Conservation (phyloP, 2,888 invertebrate genomes). For the Scaptomyza flava region DNA sequence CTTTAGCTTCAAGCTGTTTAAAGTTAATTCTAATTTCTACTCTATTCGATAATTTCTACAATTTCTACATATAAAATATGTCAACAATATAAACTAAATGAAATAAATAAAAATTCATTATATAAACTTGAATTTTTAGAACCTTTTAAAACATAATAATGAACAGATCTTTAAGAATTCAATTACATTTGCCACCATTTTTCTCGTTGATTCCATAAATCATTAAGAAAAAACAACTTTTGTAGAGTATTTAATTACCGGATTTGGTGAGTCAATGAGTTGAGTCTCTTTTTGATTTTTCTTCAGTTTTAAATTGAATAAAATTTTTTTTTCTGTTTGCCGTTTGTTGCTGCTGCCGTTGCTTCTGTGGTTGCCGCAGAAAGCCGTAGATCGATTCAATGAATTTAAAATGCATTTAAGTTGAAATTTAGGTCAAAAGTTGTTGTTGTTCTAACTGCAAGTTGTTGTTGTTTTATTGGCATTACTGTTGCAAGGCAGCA, state of each 20-base stretch:
- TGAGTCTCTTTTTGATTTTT: constrained; percentile 27
- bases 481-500: constrained; percentile 40
- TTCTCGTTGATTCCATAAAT: no score
- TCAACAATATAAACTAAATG: no score
- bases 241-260: constrained; percentile 26
- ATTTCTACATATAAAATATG: no score
- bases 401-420: constrained; percentile 77
- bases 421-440: constrained; percentile 75
- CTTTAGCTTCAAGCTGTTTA: constrained; percentile 56
- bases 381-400: constrained; percentile 71
- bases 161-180: no score
- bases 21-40: constrained; percentile 50
- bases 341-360: constrained; percentile 5
- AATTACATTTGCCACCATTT: no score
- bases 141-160: no score
- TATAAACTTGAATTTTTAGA: no score
- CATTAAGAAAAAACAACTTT: neutral
- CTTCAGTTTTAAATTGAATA: constrained; percentile 66
- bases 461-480: constrained; percentile 53
- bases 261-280: neutral
- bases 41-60: constrained; percentile 26
- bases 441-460: constrained; percentile 48
- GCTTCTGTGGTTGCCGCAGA: constrained; percentile 43
- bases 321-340: constrained; percentile 38
- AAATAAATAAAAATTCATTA: no score